These are phyloP conservation scores for Bombus affinis DNA, from an alignment of 1,140 invertebrate genomes.

Conservation along the genomic window DNA sequence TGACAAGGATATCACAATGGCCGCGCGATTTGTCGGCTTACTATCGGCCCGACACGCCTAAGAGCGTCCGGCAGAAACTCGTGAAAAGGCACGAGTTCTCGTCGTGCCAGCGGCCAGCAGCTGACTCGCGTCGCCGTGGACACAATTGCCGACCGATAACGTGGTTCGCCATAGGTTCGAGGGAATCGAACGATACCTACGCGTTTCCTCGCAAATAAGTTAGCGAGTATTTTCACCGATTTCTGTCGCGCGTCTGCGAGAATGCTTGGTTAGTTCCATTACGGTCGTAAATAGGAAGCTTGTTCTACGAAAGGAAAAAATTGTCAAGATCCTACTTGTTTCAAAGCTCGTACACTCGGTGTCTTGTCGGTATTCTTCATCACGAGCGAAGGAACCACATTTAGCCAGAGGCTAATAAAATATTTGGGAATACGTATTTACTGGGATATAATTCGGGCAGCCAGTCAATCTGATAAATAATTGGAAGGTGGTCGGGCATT, in stretches of 20 bases:
- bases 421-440: slow-evolving; percentile 70
- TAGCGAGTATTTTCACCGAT: slow-evolving; percentile 66
- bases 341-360: no score
- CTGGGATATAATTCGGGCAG: slow-evolving; percentile 58
- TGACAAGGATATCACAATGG: slow-evolving; percentile 45
- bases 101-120: background rate
- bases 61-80: slow-evolving; percentile 27
- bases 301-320: no score
- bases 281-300: slow-evolving; percentile 3
- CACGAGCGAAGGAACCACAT: background rate
- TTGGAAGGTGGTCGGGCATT: slow-evolving; percentile 57
- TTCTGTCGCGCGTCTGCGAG: slow-evolving; percentile 38
- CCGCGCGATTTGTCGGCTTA: slow-evolving; percentile 29
- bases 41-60: slow-evolving; percentile 36
- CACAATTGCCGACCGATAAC: slow-evolving; percentile 33
- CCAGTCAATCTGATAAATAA: slow-evolving; percentile 75
- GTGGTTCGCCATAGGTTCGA: background rate
- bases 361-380: background rate
- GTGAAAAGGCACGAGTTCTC: slow-evolving; percentile 58
- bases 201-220: slow-evolving; percentile 73
- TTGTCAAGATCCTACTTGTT: no score
- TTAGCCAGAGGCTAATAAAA: slow-evolving; percentile 51
- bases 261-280: background rate
- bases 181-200: slow-evolving; percentile 65
- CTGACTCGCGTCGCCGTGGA: slow-evolving; percentile 41